Conservation (phyloP, 1,140 invertebrate genomes). For the Euborellia annulipes region DNA sequence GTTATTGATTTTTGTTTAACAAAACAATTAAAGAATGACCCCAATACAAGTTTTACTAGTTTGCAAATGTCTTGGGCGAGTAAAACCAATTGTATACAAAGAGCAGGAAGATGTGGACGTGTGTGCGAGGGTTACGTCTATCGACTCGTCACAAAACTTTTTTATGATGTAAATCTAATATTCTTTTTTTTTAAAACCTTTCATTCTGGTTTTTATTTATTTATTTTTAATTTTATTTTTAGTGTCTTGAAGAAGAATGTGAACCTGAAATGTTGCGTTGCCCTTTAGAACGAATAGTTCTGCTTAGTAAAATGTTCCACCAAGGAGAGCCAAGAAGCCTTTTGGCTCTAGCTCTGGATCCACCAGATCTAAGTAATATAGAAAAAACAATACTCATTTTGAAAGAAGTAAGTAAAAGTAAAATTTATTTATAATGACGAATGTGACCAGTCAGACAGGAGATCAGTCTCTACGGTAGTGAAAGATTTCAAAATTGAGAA, state of each 20-base stretch:
- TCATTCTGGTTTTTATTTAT: background rate
- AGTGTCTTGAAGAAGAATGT: conserved; percentile 32
- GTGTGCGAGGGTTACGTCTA: conserved; percentile 75
- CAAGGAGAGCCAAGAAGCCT: conserved; percentile 71
- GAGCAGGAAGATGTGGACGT: conserved; percentile 78
- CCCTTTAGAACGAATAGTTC: conserved; percentile 67
- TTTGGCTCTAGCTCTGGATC: conserved; percentile 69
- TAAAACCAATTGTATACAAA: conserved; percentile 73
- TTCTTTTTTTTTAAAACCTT: conserved; percentile 5
- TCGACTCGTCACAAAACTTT: conserved; percentile 53
- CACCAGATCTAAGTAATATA: conserved; percentile 71
- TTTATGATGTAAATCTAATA: conserved; percentile 45
- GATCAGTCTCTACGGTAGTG: no score
- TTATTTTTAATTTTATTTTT: background rate
- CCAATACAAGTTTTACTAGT: conserved; percentile 58
- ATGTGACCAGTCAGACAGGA: no score
- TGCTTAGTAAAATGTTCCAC: conserved; percentile 68
- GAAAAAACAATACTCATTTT: conserved; percentile 60
- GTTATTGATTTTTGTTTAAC: conserved; percentile 94
- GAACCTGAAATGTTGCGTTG: conserved; percentile 63
- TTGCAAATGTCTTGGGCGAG: conserved; percentile 77
- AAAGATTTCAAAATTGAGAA: no score
- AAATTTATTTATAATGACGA: no score
- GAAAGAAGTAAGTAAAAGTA: conserved; percentile 60
- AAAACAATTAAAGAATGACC: conserved; percentile 60